phyloP scores from a whole-genome alignment of 2,888 invertebrate species.

The Apoda limacodes region DNA sequence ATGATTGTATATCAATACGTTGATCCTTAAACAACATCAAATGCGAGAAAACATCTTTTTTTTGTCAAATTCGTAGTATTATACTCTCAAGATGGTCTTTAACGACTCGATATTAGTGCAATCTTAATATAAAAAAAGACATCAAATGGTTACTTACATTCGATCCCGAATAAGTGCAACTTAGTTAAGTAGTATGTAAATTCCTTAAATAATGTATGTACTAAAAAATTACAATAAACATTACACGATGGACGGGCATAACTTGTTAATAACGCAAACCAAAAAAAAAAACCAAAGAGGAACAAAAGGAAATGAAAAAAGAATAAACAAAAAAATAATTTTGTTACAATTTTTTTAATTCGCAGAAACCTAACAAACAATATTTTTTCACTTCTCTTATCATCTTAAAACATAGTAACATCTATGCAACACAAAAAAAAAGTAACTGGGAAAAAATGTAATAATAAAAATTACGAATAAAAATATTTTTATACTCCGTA shows the following conservation, averaged over 20 bases:
- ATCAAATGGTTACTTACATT: slow-evolving; percentile 49
- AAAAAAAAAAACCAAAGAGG: slow-evolving; percentile 25
- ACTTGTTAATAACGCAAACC: slow-evolving; percentile 48
- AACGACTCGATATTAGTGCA: slow-evolving; percentile 41
- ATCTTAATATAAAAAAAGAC: slow-evolving; percentile 55
- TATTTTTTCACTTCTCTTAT: slow-evolving; percentile 61
- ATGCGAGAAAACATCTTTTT: slow-evolving; percentile 38
- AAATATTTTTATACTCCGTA: slow-evolving; percentile 63
- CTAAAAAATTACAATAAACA: slow-evolving; percentile 52
- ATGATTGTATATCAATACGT: too few relatives aligned
- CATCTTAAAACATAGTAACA: slow-evolving; percentile 71
- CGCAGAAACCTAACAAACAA: slow-evolving; percentile 72
- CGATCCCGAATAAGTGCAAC: slow-evolving; percentile 51
- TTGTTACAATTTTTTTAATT: slow-evolving; percentile 69
- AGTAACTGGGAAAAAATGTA: slow-evolving; percentile 61
- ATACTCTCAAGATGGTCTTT: slow-evolving; percentile 27
- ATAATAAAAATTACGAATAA: slow-evolving; percentile 51
- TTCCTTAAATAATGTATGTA: slow-evolving; percentile 61
- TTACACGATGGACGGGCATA: slow-evolving; percentile 70
- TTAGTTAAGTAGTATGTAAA: slow-evolving; percentile 49
- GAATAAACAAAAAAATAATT: slow-evolving; percentile 55
- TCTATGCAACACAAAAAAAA: slow-evolving; percentile 72
- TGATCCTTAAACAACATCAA: slow-evolving; percentile 47
- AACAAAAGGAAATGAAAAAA: slow-evolving; percentile 37
- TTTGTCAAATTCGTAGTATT: slow-evolving; percentile 53